Evolutionary conservation across 1,140 invertebrate genomes (phyloP).

Genomic region (Lucilia cuprina): DNA sequence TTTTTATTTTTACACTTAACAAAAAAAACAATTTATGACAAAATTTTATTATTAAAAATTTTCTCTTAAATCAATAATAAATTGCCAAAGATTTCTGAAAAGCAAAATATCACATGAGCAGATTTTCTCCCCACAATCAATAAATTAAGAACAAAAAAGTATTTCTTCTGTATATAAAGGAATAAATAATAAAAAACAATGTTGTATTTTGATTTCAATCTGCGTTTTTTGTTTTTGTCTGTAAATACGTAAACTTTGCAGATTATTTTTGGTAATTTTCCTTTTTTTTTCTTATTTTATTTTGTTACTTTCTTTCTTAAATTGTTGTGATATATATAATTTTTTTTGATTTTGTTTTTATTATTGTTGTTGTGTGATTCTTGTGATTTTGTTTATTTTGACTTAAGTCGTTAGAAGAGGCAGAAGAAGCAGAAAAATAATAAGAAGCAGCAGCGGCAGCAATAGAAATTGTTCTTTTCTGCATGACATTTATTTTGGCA

Average conservation of each 20-base stretch:
- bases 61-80: too few species aligned
- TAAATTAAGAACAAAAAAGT: not conserved
- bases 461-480: slow-evolving; percentile 5
- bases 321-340: not conserved
- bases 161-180: too few species aligned
- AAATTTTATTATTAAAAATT: too few species aligned
- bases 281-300: not conserved
- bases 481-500: slow-evolving; percentile 27
- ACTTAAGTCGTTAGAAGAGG: too few species aligned
- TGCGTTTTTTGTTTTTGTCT: not conserved
- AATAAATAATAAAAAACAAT: not conserved
- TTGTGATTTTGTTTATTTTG: not conserved
- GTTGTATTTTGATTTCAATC: not conserved
- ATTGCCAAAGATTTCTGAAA: too few species aligned
- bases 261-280: not conserved
- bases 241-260: not conserved
- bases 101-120: too few species aligned
- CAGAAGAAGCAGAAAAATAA: not conserved
- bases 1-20: too few species aligned
- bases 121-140: not conserved
- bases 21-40: too few species aligned
- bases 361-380: not conserved
- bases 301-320: not conserved
- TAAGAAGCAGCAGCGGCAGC: not conserved
- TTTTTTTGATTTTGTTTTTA: not conserved